These are phyloP conservation scores for Lepus townsendii DNA, from an alignment of 2,797 vertebrate species.

Conservation along the genomic window DNA sequence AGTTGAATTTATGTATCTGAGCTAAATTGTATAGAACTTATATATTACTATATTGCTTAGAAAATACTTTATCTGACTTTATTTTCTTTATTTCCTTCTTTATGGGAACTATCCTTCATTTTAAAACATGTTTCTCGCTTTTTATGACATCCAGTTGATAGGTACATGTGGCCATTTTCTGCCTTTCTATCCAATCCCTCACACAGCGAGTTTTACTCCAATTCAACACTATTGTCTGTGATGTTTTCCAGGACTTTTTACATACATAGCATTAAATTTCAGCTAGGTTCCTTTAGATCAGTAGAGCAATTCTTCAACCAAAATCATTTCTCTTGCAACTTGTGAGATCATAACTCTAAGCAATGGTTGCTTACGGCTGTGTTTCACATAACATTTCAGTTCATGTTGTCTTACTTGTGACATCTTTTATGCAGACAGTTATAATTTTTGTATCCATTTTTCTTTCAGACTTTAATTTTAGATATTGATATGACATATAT, in stretches of 20 bases:
- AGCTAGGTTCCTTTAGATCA: background rate
- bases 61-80: background rate
- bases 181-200: background rate
- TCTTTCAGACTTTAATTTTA: background rate
- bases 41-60: background rate
- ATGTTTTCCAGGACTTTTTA: background rate
- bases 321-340: background rate
- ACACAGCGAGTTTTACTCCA: background rate
- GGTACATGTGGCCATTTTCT: background rate
- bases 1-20: background rate
- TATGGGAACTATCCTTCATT: background rate
- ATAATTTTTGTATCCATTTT: background rate
- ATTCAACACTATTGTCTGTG: background rate
- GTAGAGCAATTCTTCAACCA: background rate
- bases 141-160: background rate
- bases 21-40: background rate
- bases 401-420: background rate
- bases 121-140: background rate
- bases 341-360: background rate
- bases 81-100: background rate
- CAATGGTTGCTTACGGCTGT: background rate
- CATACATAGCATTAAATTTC: background rate
- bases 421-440: background rate
- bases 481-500: background rate
- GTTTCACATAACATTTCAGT: background rate